phyloP scores from a whole-genome alignment of 2,888 invertebrate genomes.

The Entomobrya multifasciata region DNA sequence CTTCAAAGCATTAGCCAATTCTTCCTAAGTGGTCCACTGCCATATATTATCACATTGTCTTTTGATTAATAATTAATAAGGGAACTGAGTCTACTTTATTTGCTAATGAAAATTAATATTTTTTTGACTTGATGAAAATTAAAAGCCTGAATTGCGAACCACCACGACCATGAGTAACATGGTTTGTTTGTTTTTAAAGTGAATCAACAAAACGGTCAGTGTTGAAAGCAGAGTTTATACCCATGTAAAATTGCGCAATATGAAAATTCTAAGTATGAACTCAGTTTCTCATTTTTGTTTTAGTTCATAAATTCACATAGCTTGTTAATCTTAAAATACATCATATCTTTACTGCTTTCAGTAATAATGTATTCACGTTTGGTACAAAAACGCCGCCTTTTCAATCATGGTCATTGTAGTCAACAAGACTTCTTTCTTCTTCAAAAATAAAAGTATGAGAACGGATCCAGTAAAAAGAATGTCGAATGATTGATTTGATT shows the following conservation, averaged over 20 bases:
- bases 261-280: no score
- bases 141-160: not conserved
- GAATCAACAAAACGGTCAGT: no score
- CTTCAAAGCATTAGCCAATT: not conserved
- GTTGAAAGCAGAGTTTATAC: no score
- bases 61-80: conserved; percentile 27
- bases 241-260: no score
- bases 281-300: no score
- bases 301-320: no score
- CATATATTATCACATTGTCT: not conserved
- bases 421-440: conserved; percentile 39
- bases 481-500: conserved; percentile 67
- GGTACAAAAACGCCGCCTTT: conserved; percentile 44
- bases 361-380: not conserved
- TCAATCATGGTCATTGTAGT: conserved; percentile 51
- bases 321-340: not conserved
- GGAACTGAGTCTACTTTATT: no score
- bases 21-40: not conserved
- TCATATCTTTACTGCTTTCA: not conserved
- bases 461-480: conserved; percentile 21
- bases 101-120: conserved; percentile 22
- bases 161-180: no score
- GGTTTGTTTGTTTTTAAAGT: no score
- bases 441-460: conserved; percentile 22
- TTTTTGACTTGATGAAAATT: not conserved